These are phyloP conservation scores for Vimba vimba DNA, from an alignment of 2,113 vertebrate genomes.

Conservation along the genomic window DNA sequence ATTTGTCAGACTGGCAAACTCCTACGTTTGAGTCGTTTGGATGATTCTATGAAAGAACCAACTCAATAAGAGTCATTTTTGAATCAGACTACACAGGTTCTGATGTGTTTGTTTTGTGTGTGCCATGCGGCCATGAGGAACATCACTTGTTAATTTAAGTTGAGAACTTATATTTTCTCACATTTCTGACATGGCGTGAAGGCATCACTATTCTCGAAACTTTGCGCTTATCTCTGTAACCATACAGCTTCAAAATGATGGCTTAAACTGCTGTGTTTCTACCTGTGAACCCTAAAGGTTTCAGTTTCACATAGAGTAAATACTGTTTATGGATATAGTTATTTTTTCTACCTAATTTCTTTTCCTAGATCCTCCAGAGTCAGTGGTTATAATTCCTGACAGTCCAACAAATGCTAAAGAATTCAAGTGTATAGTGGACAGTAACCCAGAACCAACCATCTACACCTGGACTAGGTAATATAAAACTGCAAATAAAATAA, in stretches of 20 bases:
- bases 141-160: not conserved
- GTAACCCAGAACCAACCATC: slow-evolving; percentile 53
- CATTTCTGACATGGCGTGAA: not conserved
- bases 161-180: not conserved
- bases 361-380: slow-evolving; percentile 58
- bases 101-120: not conserved
- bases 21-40: not conserved
- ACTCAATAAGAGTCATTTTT: not conserved
- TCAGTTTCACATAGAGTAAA: not conserved
- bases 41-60: not conserved
- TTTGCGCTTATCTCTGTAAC: not conserved
- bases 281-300: not conserved
- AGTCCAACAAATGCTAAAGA: not conserved
- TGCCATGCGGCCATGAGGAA: no score
- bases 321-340: not conserved
- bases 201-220: not conserved
- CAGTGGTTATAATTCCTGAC: slow-evolving; percentile 34
- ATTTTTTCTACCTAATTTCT: not conserved
- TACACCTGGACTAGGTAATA: slow-evolving; percentile 68
- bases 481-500: not conserved
- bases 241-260: not conserved
- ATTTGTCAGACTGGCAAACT: not conserved
- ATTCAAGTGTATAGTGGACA: slow-evolving; percentile 57
- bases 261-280: not conserved
- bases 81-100: not conserved